Base-by-base conservation (phyloP, 2,888 invertebrate genomes). In the Chrysolina oricalcia region DNA sequence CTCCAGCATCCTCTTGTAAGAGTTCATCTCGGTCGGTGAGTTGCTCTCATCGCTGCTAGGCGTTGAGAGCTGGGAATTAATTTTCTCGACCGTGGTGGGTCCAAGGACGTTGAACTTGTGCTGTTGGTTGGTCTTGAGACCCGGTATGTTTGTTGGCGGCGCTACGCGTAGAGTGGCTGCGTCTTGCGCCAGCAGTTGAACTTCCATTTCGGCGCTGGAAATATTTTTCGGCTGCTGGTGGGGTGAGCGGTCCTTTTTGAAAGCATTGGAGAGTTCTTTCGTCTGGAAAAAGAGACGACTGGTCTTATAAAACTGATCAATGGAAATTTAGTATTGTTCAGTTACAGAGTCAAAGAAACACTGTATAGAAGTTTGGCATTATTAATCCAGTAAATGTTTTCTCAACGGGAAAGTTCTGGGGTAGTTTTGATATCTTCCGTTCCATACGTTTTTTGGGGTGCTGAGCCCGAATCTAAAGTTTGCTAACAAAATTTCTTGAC, bases 11-110 rank as follows among this genome's bases (percentile, higher is more conserved):
- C 95, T 91, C 87, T 95, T 93, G 89, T 95, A 96, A 86, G 95
- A 94, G 90, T 95, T 95, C 88, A 96, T 91, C 90, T 96, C 96
- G 68, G 95, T 95, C 64, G 96, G 96, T 11, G 96, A 96, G 89
- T 94, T 95, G 86, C 95, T 95, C 90, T 96, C 96, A 88, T 96
- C 96, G 82, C 95, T 96, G 88, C 94, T 94, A 43, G 93, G 93
- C 62, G 91, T 90, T 81, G 90, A 91, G 84, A 90, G 90, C 79
- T 90, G 90, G 8, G 90, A 90, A 2, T 65, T 70, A 48, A 19
- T 77, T 74, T 56, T 27, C 64, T 19, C 35, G 46, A 48, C 40
- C 48, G 79, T 71, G 11, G 74, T 66, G 17, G 88, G 86, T 46
- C 89, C 89, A 46, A 91, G 87, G 66, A 90, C 89, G 84, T 90